These are phyloP conservation scores for Luffia ferchaultella DNA, from an alignment of 2,888 invertebrate genomes.

Conservation along the genomic window DNA sequence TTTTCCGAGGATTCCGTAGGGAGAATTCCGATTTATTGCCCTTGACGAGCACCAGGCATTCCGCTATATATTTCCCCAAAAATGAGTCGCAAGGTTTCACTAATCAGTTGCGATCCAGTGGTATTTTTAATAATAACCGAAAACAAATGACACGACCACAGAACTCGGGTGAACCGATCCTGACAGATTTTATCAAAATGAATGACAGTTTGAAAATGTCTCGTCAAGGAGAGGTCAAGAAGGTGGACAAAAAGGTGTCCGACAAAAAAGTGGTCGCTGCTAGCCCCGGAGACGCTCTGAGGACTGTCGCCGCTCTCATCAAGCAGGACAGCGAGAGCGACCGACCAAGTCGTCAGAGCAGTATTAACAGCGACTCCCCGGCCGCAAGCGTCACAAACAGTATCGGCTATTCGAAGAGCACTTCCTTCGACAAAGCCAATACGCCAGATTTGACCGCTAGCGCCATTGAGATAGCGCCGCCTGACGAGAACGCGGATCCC, in stretches of 20 bases:
- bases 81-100: constrained; percentile 54
- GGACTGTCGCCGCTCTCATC: constrained; percentile 47
- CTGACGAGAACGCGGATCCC: constrained; percentile 22
- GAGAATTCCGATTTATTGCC: constrained; percentile 88
- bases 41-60: constrained; percentile 75
- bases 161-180: constrained; percentile 71
- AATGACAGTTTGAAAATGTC: constrained; percentile 58
- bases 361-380: constrained; percentile 50
- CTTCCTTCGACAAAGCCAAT: constrained; percentile 41
- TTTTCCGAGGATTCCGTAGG: constrained; percentile 80
- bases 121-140: constrained; percentile 73
- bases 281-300: constrained; percentile 54
- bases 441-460: constrained; percentile 46
- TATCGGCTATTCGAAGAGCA: constrained; percentile 38
- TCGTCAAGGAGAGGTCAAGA: constrained; percentile 44
- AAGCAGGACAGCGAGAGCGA: constrained; percentile 45
- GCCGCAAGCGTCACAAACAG: constrained; percentile 29
- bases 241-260: constrained; percentile 29
- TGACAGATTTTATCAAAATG: constrained; percentile 74
- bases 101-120: constrained; percentile 70
- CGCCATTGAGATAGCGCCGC: constrained; percentile 32
- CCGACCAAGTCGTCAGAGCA: constrained; percentile 45
- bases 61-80: constrained; percentile 72
- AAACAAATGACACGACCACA: constrained; percentile 58
- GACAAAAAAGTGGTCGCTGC: constrained; percentile 32